Evolutionary conservation across 2,888 invertebrate species (phyloP).

Genomic region (Leptogaster cylindrica): DNA sequence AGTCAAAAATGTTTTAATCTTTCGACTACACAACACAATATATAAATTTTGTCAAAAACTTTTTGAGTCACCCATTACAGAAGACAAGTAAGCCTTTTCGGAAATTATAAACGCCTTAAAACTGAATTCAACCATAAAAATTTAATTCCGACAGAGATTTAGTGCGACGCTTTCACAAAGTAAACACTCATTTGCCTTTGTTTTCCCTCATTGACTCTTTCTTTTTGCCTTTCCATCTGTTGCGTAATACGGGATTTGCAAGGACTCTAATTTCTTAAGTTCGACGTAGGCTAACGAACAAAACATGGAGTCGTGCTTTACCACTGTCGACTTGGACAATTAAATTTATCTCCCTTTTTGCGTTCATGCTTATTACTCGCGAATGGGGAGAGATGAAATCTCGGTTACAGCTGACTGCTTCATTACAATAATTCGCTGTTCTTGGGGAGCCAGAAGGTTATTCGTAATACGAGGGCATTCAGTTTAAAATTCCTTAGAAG

Average conservation of each 20-base stretch:
- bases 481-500: no score
- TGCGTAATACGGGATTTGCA: not conserved
- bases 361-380: no score
- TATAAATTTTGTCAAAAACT: not conserved
- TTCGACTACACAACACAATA: not conserved
- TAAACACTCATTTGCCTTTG: not conserved
- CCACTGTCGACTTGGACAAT: not conserved
- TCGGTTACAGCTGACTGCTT: no score
- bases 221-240: not conserved
- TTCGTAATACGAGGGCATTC: no score
- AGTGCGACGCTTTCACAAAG: no score
- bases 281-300: not conserved
- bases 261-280: not conserved
- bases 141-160: not conserved
- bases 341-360: not conserved
- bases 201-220: not conserved
- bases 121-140: not conserved
- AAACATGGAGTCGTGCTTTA: no score
- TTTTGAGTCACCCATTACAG: not conserved
- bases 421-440: no score
- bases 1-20: not conserved
- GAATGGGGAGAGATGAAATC: no score
- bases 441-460: no score
- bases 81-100: not conserved
- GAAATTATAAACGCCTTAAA: not conserved